Evolutionary conservation across 2,888 invertebrate species (phyloP), one percentile per base, ranked within the genome.

Genomic region (Lasius fuliginosus): DNA sequence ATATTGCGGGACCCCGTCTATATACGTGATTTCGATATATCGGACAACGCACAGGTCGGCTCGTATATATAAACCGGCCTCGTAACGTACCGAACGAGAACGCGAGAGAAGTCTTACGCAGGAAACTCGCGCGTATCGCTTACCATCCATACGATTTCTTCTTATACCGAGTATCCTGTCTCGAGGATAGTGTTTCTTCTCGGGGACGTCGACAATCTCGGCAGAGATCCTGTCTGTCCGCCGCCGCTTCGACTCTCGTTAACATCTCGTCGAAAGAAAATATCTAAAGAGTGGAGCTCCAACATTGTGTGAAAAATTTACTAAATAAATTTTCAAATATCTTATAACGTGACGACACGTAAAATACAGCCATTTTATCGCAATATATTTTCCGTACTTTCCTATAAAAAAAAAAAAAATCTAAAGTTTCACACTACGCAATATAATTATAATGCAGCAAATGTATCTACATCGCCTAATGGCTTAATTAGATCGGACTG

Each of bases 141-240:
- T 94, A 94, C 94, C 93, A 92, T 93, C 94, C 91, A 53, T 53
- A 91, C 94, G 93, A 94, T 94, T 94, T 94, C 93, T 92, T 93
- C 92, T 94, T 93, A 92, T 92, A 92, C 88, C 82, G 89, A 89
- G 91, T 93, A 93, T 93, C 93, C 93, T 91, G 93, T 90, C 92
- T 88, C 91, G 90, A 73, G 93, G 93, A 93, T 93, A 92, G 90
- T 92, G 87, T 93, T 93, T 92, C 93, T 89, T 75, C 69, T 79
- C 89, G 84, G 88, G 77, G 86, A 83, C 89, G 86, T 76, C 82
- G 85, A 79, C 58, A 85, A 90, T 86, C 86, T 69, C 76, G 73
- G 71, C 64, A 62, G 77, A 64, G 73, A 49, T 30, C 18, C n/a
- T 8, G 62, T 58, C 36, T 18, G 33, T 62, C 40, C 33, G 60